Base-by-base conservation (phyloP, 1,140 invertebrate species). In the Heliothis virescens region DNA sequence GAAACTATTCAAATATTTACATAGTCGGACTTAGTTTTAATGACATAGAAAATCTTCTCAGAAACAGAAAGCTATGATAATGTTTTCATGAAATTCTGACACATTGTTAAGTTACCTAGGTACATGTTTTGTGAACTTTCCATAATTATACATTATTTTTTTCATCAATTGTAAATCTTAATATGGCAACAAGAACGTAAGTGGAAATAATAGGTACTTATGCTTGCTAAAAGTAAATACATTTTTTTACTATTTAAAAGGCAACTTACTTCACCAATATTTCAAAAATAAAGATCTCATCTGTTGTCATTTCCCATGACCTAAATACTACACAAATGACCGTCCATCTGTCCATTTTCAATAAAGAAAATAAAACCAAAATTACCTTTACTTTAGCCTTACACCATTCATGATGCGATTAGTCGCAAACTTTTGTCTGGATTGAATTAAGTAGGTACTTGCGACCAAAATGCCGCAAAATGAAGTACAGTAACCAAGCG, bases 371-470 rank as follows among this genome's bases (percentile, higher is more conserved):
- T 53, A 72, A 72, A 73, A 73, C 71, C 53, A 60, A 75, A 75
- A 62, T 41, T 75, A 59, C 47, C 47, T 21, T 60, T 60, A 29
- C 3, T 3, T 15, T 47, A 47, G 29, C 26, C 9, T 18, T 55
- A 73, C 9, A 3, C 73, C 59, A 76, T 76, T 76, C 74, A 76
- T 53, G 21, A 52, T n/a, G 18, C 73, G 74, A 76, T 76, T 76
- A 76, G 72, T 48, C 15, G 55, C 57, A 52, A 47, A 63, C 59
- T n/a, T 26, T 52, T 34, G 9, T 65, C 48, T 52, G 62, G 1
- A 72, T 55, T 26, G 12, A 76, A 76, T 76, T 41, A 72, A 71
- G 48, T 41, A 72, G 52, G 48, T 29, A 10, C n/a, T 67, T 29
- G 26, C 59, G 12, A 41, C 15, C 4, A 5, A 26, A 52, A 52